Evolutionary conservation across 1,140 invertebrate genomes (phyloP).

Genomic region (Diprion similis): DNA sequence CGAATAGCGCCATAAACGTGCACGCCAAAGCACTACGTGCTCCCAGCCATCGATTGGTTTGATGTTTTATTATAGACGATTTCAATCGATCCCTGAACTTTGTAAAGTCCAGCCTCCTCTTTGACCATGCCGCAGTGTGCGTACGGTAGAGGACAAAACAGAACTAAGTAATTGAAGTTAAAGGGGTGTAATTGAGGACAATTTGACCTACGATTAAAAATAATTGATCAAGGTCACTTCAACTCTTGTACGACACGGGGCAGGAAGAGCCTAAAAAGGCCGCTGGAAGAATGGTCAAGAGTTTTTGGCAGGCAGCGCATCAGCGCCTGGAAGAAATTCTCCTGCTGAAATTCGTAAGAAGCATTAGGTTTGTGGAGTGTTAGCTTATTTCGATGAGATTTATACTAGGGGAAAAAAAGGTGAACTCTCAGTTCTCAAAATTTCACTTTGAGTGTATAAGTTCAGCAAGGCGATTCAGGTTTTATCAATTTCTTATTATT

Average conservation of each 20-base stretch:
- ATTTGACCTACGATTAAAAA: not conserved
- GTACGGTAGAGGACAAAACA: not conserved
- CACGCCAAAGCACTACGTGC: not conserved
- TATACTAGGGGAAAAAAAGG: too few species aligned
- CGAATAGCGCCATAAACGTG: not conserved
- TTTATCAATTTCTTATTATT: too few species aligned
- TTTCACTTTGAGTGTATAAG: too few species aligned
- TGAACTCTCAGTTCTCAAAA: too few species aligned
- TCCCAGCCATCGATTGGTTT: not conserved
- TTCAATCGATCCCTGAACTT: not conserved
- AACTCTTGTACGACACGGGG: not conserved
- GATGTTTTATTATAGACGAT: not conserved
- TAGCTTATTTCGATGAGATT: too few species aligned
- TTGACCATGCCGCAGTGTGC: not conserved
- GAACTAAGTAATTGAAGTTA: not conserved
- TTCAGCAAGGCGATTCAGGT: too few species aligned
- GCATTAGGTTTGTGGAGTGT: too few species aligned
- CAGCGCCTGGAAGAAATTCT: too few species aligned
- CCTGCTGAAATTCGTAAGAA: too few species aligned
- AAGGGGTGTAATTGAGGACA: not conserved
- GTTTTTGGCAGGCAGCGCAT: too few species aligned
- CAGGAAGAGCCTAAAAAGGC: too few species aligned
- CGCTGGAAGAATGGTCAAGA: too few species aligned
- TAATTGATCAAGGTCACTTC: not conserved
- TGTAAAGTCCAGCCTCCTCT: not conserved